Percentiles rank a stretch among this genome's conserved stretches.
Evolutionary conservation across 2,888 invertebrate species (phyloP).

Genomic region (Thymelicus acteon): DNA sequence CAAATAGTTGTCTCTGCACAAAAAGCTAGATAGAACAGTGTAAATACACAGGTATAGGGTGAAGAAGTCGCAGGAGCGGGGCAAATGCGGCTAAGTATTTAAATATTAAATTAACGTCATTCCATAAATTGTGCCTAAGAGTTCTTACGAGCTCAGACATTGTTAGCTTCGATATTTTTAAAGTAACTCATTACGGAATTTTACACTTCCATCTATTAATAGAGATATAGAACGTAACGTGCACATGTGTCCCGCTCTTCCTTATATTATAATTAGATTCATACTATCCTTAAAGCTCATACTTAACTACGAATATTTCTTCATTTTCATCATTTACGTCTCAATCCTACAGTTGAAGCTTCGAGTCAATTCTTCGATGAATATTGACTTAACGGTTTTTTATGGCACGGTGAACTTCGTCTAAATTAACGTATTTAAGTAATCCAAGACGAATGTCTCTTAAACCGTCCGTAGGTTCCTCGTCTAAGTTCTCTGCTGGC

Average conservation of each 20-base stretch:
- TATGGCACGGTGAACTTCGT: conserved; percentile 40
- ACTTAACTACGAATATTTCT: conserved; percentile 42
- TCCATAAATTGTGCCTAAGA: conserved; percentile 77
- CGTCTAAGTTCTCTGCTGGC: conserved; percentile 36
- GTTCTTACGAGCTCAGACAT: conserved; percentile 63
- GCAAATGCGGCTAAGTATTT: conserved; percentile 57
- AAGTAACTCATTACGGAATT: conserved; percentile 41
- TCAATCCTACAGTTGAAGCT: conserved; percentile 37
- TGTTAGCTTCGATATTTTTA: conserved; percentile 64
- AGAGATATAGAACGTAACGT: conserved; percentile 46
- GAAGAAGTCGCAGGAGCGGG: conserved; percentile 58
- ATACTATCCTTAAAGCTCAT: conserved; percentile 57
- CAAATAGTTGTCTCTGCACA: conserved; percentile 45
- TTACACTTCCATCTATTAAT: conserved; percentile 45
- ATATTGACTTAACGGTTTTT: conserved; percentile 39
- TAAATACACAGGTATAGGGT: conserved; percentile 62
- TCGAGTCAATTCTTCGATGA: conserved; percentile 22
- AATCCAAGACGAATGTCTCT: conserved; percentile 52
- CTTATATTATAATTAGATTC: conserved; percentile 59
- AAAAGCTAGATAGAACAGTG: conserved; percentile 53
- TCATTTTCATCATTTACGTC: conserved; percentile 42
- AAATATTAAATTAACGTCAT: conserved; percentile 49
- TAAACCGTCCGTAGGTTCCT: conserved; percentile 67
- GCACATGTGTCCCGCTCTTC: conserved; percentile 69
- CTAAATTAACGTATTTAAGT: conserved; percentile 39